Conservation (phyloP, 1,140 invertebrate species). For the Venustaconcha ellipsiformis region DNA sequence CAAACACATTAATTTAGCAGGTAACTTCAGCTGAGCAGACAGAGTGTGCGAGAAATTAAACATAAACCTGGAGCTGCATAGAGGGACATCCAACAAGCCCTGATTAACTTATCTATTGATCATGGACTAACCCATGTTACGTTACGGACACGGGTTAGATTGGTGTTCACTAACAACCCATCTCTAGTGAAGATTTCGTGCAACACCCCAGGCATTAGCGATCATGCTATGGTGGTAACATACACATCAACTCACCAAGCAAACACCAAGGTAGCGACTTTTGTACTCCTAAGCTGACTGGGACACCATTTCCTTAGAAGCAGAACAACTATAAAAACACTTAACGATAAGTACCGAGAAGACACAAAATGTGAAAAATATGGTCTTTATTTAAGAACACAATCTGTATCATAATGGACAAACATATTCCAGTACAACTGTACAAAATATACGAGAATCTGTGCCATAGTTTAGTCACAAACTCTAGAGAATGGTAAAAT, state of each 20-base stretch:
- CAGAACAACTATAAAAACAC: no score
- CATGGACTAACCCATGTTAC: conserved; percentile 15
- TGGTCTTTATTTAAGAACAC: background rate
- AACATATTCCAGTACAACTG: background rate
- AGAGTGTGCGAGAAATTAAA: conserved; percentile 17
- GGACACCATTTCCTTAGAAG: background rate
- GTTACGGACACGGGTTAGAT: conserved; percentile 28
- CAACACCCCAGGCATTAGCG: conserved; percentile 24
- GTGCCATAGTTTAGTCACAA: background rate
- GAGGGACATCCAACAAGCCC: conserved; percentile 22
- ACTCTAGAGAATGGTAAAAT: background rate
- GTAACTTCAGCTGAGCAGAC: conserved; percentile 29
- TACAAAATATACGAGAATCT: background rate
- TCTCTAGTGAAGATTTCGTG: conserved; percentile 2
- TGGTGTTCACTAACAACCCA: conserved; percentile 27
- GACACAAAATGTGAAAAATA: background rate
- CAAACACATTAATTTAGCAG: conserved; percentile 22
- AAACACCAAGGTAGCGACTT: conserved; percentile 18
- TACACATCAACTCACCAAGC: conserved; percentile 5
- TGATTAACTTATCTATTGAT: conserved; percentile 9
- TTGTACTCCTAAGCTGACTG: conserved; percentile 27
- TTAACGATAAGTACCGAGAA: no score
- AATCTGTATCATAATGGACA: background rate
- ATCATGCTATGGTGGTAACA: conserved; percentile 33
- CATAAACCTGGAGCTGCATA: conserved; percentile 1